phyloP scores from a whole-genome alignment of 2,797 vertebrate genomes.

The Spinibarbus caldwelli region DNA sequence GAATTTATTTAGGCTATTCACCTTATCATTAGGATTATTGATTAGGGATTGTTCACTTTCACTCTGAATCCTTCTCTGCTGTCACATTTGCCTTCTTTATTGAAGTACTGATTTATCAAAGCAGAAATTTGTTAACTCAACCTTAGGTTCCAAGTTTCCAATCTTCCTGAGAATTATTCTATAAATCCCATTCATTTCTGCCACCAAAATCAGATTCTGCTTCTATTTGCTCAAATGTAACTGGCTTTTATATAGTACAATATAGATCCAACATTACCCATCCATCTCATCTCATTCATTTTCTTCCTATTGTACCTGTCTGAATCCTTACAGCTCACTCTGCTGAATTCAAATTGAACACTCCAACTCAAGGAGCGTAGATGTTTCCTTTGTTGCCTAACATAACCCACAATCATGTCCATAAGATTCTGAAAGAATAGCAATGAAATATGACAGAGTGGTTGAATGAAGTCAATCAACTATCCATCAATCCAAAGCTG shows the following conservation, averaged over 20 bases:
- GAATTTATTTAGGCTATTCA: background rate
- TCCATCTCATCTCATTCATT: constrained; percentile 43
- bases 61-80: background rate
- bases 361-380: background rate
- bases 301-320: constrained; percentile 6
- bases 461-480: background rate
- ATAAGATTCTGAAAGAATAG: background rate
- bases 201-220: background rate
- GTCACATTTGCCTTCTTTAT: constrained; percentile 1
- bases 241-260: constrained; percentile 3
- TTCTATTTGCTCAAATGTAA: constrained; percentile 21
- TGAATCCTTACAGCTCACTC: constrained; percentile 51
- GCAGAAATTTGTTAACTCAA: background rate
- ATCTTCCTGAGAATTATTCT: background rate
- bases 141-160: background rate
- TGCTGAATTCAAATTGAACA: constrained; percentile 60
- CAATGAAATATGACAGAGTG: background rate
- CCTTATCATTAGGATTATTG: background rate
- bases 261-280: constrained; percentile 18
- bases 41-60: constrained; percentile 1
- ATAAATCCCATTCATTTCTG: background rate
- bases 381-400: background rate
- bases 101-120: background rate
- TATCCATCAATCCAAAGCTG: background rate
- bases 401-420: background rate